These are phyloP conservation scores for Penaeus indicus DNA, from an alignment of 1,140 invertebrate genomes.

Conservation along the genomic window DNA sequence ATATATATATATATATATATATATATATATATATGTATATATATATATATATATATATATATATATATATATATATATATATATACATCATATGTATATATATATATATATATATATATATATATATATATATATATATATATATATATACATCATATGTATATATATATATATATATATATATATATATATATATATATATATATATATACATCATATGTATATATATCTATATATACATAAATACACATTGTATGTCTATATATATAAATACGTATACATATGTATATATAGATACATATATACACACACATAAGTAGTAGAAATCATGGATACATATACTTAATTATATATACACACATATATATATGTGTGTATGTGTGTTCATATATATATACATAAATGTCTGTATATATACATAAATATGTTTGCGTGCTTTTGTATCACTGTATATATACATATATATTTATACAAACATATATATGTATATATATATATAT, in stretches of 20 bases:
- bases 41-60: not conserved
- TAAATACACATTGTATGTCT: too few species aligned
- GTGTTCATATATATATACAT: too few species aligned
- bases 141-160: not conserved
- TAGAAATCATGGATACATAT: too few species aligned
- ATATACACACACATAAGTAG: not conserved
- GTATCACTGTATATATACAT: too few species aligned
- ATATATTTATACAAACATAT: too few species aligned
- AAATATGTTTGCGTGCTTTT: too few species aligned
- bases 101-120: constrained; percentile 16
- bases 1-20: constrained; percentile 18
- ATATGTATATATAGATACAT: not conserved
- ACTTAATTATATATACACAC: too few species aligned
- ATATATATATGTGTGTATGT: too few species aligned
- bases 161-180: not conserved
- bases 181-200: not conserved
- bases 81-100: not conserved
- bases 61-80: constrained; percentile 4
- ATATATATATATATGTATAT: constrained; percentile 4
- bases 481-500: too few species aligned
- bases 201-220: constrained; percentile 19
- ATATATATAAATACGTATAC: not conserved
- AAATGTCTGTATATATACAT: too few species aligned
- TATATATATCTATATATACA: constrained; percentile 19
- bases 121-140: constrained; percentile 18